A percentile compares a stretch with the other conserved stretches of the same genome.
phyloP scores from a whole-genome alignment of 2,888 invertebrate species.

The Ichneumon xanthorius region DNA sequence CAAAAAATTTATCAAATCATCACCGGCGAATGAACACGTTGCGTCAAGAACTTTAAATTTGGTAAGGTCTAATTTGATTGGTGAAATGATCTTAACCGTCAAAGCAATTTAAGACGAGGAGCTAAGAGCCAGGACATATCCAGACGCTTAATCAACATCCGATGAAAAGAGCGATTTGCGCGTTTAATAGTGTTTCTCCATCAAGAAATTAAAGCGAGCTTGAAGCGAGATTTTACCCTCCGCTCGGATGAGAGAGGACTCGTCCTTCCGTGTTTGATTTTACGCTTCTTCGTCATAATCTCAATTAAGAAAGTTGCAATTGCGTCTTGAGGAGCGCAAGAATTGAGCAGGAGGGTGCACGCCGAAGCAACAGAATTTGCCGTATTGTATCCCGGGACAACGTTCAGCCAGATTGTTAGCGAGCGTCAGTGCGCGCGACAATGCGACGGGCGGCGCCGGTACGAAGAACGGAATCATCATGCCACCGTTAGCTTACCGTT shows the following conservation, averaged over 20 bases:
- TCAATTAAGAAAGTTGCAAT: conserved; percentile 67
- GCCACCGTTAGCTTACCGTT: conserved; percentile 1
- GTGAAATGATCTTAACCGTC: not conserved
- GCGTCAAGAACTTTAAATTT: not conserved
- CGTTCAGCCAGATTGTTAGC: conserved; percentile 14
- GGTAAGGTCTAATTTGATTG: not conserved
- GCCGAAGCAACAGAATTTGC: conserved; percentile 6
- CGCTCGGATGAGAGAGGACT: not conserved
- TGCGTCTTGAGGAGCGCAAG: conserved; percentile 59
- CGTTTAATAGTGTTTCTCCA: not conserved
- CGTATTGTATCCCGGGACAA: not conserved
- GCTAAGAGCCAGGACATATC: not conserved
- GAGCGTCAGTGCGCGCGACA: conserved; percentile 3
- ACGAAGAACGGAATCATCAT: not conserved
- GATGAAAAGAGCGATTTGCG: not conserved
- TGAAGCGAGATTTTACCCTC: not conserved
- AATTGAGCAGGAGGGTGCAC: not conserved
- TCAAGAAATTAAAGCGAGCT: not conserved
- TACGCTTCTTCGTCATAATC: conserved; percentile 66
- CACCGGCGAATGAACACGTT: not conserved
- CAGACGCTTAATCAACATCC: not conserved
- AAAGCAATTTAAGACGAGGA: not conserved
- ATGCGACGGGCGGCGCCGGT: not conserved
- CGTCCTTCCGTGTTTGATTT: conserved; percentile 41
- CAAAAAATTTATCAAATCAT: not conserved